Base-by-base conservation (phyloP, 2,113 vertebrate species). In the Aspiorhynchus laticeps region DNA sequence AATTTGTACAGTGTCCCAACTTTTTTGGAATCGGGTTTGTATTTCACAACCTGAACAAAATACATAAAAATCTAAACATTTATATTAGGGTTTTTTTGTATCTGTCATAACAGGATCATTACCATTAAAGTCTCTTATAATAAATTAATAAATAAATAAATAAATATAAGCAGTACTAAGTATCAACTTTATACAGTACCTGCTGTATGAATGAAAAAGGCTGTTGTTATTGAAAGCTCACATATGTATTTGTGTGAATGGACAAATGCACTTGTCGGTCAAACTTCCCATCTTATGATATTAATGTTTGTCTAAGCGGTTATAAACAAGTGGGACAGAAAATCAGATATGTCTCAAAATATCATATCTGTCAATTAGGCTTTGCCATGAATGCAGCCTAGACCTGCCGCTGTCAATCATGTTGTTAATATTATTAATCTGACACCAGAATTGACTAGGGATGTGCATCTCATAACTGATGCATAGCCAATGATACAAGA, bases 361-460 rank as follows among this genome's bases (percentile, higher is more conserved):
- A 71, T 36, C 33, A 71, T 33, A 36, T 71, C 67, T 71, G 67
- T 71, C 67, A 38, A 36, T 71, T 71, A 71, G 33, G 33, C 33
- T 21, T 71, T 74, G 36, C 24, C 1, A 38, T 41, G 71, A 74
- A 41, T 74, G 38, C 24, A 43, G 38, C 71, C 71, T 74, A 43
- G 21, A 74, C 4, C 11, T 74, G 24, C 1, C 38, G 5, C 5
- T 46, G 73, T 46, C 69, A 73, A 41, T 73, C 41, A 17, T 75
- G 12, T 26, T 46, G 38, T 46, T 74, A 41, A n/a, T 74, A 74
- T 43, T 74, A 74, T 74, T 43, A 43, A 74, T 74, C 71, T 74
- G 8, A 43, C 6, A 43, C 43, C 74, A 76, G 43, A 15, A 76
- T 46, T 76, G 12, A 26, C 41, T 7, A 51, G 48, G 48, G 48